A percentile compares a stretch with the other conserved stretches of the same genome.
These are phyloP conservation scores for Smutsia gigantea DNA, from an alignment of 2,797 vertebrate genomes.

Conservation along the genomic window DNA sequence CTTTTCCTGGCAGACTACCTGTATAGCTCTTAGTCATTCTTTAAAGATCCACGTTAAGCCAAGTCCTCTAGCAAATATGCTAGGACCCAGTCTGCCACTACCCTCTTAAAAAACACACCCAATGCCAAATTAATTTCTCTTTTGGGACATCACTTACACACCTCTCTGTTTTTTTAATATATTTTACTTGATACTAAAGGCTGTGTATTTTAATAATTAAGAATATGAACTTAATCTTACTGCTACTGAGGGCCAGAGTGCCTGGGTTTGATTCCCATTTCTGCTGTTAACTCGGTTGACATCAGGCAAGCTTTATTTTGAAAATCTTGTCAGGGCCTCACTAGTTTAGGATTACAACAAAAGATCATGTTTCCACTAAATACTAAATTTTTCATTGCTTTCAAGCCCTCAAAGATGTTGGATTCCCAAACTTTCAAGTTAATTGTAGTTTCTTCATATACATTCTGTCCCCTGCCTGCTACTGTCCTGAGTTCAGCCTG, in stretches of 20 bases:
- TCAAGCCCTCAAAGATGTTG: not conserved
- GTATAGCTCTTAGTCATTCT: not conserved
- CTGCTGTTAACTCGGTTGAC: not conserved
- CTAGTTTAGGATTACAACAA: not conserved
- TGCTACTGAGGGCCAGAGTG: not conserved
- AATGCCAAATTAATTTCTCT: not conserved
- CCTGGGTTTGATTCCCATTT: not conserved
- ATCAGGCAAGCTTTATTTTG: not conserved
- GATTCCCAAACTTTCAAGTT: not conserved
- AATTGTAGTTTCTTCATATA: not conserved
- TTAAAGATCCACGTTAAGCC: not conserved
- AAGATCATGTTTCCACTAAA: not conserved
- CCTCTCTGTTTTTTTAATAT: not conserved
- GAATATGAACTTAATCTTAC: not conserved
- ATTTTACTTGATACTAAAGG: not conserved
- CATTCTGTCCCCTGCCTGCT: not conserved
- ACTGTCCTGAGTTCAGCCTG: not conserved
- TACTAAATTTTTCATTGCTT: not conserved
- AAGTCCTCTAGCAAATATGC: not conserved
- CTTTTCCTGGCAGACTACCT: not conserved
- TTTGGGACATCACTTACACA: not conserved
- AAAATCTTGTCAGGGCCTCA: not conserved
- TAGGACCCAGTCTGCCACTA: not conserved
- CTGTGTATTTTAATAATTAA: not conserved
- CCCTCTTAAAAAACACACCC: not conserved